These are phyloP conservation scores for Notothenia rossii DNA, from an alignment of 2,113 vertebrate genomes.

Conservation along the genomic window DNA sequence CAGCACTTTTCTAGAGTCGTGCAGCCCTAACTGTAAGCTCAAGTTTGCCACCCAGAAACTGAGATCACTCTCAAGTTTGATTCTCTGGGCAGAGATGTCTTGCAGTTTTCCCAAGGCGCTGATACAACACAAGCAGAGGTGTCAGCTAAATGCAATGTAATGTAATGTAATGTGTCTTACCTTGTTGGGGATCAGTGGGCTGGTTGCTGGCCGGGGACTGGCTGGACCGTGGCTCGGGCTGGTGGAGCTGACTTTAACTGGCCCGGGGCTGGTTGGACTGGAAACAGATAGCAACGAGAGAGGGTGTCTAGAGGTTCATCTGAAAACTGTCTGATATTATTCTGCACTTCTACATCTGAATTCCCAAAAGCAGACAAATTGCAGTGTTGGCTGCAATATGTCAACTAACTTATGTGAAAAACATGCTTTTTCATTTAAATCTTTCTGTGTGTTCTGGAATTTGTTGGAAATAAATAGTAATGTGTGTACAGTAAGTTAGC, in stretches of 20 bases:
- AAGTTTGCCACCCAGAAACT: neutral
- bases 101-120: neutral
- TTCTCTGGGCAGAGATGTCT: neutral
- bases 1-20: neutral
- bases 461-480: neutral
- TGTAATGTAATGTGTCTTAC: no score
- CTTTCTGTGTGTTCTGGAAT: neutral
- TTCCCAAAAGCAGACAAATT: neutral
- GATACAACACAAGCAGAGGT: constrained; percentile 9
- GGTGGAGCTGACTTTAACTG: constrained; percentile 19
- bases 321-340: constrained; percentile 19
- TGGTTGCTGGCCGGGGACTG: constrained; percentile 28
- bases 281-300: constrained; percentile 35
- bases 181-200: constrained; percentile 58
- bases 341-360: neutral
- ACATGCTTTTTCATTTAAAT: neutral
- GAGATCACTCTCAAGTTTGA: neutral
- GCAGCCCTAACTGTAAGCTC: neutral
- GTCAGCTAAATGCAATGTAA: no score
- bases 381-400: neutral
- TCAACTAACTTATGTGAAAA: neutral
- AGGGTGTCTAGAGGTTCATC: constrained; percentile 8
- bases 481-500: neutral
- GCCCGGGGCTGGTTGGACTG: constrained; percentile 59
- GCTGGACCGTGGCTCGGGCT: constrained; percentile 33